Evolutionary conservation across 2,888 invertebrate genomes (phyloP).

Genomic region (Dynastes hyllus): DNA sequence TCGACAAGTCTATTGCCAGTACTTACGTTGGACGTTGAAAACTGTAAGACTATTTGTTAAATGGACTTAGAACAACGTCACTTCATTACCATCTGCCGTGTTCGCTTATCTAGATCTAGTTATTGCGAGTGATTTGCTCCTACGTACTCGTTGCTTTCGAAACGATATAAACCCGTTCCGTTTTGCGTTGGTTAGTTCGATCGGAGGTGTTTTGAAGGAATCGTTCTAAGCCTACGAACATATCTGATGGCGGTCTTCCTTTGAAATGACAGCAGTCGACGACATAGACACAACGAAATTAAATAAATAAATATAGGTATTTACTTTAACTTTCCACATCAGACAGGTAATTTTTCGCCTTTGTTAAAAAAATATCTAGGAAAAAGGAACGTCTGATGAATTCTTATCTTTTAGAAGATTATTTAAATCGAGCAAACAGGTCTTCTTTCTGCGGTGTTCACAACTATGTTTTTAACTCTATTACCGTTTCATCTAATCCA

Average conservation of each 20-base stretch:
- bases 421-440: too few species aligned
- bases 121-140: conserved; percentile 19
- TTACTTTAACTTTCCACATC: too few species aligned
- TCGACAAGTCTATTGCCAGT: neutral
- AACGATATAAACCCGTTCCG: conserved; percentile 3
- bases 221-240: neutral
- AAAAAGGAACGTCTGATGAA: too few species aligned
- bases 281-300: too few species aligned
- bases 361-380: too few species aligned
- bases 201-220: neutral
- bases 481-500: too few species aligned
- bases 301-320: too few species aligned
- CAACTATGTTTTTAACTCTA: too few species aligned
- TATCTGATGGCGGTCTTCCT: neutral
- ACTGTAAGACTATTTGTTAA: conserved; percentile 19
- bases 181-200: conserved; percentile 19
- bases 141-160: conserved; percentile 11
- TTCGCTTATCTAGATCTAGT: conserved; percentile 26
- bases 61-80: neutral
- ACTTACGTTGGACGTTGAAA: neutral
- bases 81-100: conserved; percentile 28
- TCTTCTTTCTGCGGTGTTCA: too few species aligned
- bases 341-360: too few species aligned
- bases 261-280: neutral
- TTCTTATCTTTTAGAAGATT: too few species aligned